Conservation (phyloP, 2,113 vertebrate species). For the Apus apus region DNA sequence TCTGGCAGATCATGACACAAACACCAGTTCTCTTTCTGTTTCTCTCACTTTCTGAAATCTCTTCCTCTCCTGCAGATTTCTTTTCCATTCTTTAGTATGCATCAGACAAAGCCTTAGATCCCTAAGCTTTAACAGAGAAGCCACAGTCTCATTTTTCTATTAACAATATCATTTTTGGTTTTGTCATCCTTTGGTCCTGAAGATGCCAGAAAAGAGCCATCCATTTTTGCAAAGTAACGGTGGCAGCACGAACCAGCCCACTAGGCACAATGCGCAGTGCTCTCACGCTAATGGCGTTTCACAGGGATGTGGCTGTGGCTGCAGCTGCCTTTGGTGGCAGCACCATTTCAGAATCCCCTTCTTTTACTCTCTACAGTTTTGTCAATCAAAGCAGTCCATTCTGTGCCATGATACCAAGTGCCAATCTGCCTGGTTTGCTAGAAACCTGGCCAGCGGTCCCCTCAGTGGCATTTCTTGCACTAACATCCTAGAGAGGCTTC, state of each 20-base stretch:
- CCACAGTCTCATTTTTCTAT: constrained; percentile 23
- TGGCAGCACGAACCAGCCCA: not conserved
- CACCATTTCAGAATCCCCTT: not conserved
- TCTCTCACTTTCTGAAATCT: not conserved
- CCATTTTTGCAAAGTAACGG: not conserved
- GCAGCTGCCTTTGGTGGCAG: not conserved
- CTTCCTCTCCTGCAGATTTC: not conserved
- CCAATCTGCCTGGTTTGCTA: not conserved
- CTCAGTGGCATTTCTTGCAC: not conserved
- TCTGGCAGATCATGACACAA: not conserved
- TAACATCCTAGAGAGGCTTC: not conserved
- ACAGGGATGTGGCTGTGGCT: not conserved
- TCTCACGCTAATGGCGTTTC: not conserved
- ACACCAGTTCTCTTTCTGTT: not conserved
- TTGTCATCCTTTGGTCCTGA: not conserved
- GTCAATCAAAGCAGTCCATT: not conserved
- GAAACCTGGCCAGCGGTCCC: not conserved
- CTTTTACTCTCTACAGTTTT: not conserved
- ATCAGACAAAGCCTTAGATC: constrained; percentile 16
- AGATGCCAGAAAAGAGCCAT: not conserved
- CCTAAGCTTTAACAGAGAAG: constrained; percentile 3
- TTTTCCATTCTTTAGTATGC: constrained; percentile 15
- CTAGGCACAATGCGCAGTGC: fast-evolving
- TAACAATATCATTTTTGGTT: not conserved
- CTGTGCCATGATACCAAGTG: not conserved